phyloP scores from a whole-genome alignment of 2,113 vertebrate species.

The Leptobrachium ailaonicum region DNA sequence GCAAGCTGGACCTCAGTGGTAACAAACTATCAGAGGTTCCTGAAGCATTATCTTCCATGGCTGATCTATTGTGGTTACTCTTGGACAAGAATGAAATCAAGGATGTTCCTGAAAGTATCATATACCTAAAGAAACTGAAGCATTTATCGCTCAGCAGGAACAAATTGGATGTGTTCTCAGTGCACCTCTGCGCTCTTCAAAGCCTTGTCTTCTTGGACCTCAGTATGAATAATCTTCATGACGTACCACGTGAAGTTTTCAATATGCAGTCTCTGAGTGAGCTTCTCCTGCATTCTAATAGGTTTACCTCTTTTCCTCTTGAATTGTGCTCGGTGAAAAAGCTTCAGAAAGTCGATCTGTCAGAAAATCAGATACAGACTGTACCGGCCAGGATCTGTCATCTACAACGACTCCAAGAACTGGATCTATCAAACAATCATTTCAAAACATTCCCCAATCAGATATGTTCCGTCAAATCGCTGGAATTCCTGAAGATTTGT shows the following conservation, averaged over 20 bases:
- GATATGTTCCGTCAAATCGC: slow-evolving; percentile 56
- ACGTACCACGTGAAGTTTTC: slow-evolving; percentile 50
- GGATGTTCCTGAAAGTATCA: slow-evolving; percentile 59
- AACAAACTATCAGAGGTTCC: slow-evolving; percentile 63
- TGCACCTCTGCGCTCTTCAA: slow-evolving; percentile 56
- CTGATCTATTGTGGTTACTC: slow-evolving; percentile 55
- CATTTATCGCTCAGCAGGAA: slow-evolving; percentile 59
- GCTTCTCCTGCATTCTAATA: slow-evolving; percentile 62
- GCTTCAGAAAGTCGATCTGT: slow-evolving; percentile 61
- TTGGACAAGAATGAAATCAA: slow-evolving; percentile 62
- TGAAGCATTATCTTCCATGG: slow-evolving; percentile 57
- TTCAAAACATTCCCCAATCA: slow-evolving; percentile 66
- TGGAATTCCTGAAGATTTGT: slow-evolving; percentile 59
- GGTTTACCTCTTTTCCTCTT: slow-evolving; percentile 59
- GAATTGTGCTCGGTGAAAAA: slow-evolving; percentile 61
- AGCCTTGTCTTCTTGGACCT: slow-evolving; percentile 60
- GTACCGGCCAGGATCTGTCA: slow-evolving; percentile 58
- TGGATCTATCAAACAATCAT: slow-evolving; percentile 64
- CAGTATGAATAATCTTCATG: slow-evolving; percentile 61
- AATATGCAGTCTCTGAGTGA: slow-evolving; percentile 56
- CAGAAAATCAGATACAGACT: slow-evolving; percentile 61
- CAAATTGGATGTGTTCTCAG: slow-evolving; percentile 55
- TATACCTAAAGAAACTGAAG: slow-evolving; percentile 54
- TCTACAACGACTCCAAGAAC: slow-evolving; percentile 59
- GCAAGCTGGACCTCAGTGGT: slow-evolving; percentile 55